Evolutionary conservation across 2,888 invertebrate species (phyloP).

Genomic region (Chalcis sispes): DNA sequence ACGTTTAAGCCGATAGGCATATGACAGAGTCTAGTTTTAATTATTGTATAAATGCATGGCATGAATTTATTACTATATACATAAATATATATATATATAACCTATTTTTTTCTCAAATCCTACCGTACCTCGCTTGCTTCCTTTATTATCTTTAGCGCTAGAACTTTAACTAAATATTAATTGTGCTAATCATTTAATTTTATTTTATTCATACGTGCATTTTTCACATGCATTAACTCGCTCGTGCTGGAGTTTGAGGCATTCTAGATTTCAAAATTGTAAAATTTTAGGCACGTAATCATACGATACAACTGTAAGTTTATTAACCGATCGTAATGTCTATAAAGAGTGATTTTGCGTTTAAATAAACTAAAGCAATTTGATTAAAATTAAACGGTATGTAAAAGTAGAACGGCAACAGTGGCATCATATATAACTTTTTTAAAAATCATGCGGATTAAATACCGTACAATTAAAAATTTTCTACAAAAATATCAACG

Average conservation of each 20-base stretch:
- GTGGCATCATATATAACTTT: no score
- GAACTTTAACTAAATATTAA: not conserved
- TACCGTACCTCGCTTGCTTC: constrained; percentile 8
- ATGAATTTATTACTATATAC: constrained; percentile 2
- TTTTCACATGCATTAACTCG: not conserved
- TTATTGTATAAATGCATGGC: constrained; percentile 10
- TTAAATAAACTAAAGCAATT: no score
- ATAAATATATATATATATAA: no score
- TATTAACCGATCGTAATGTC: no score
- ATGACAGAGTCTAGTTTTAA: not conserved
- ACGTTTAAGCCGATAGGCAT: not conserved
- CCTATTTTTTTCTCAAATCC: not conserved
- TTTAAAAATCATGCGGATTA: no score
- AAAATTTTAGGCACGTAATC: not conserved
- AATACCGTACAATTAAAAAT: no score
- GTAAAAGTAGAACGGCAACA: no score
- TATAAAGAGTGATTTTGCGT: no score
- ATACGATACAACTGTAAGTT: no score
- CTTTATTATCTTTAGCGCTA: not conserved
- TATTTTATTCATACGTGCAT: constrained; percentile 3
- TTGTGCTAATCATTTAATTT: not conserved
- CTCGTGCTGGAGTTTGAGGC: constrained; percentile 21
- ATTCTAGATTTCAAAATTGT: not conserved
- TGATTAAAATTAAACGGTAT: no score
- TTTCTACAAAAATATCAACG: no score